Conservation (phyloP, 2,888 invertebrate genomes). For the Drosophila limbata region DNA sequence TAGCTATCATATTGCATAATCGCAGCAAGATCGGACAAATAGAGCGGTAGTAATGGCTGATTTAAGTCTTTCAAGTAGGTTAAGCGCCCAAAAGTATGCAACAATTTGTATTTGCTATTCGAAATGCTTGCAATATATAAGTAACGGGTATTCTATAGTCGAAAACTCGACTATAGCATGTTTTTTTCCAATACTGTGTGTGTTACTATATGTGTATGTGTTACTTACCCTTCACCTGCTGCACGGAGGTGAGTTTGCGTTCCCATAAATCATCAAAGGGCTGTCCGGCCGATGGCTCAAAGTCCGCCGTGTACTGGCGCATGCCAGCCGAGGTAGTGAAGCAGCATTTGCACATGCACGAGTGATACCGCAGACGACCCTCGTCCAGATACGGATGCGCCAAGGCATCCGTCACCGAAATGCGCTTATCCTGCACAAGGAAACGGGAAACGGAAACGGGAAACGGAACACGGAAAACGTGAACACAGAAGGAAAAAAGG, state of each 20-base stretch:
- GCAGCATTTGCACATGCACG: conserved; percentile 99
- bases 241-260: conserved; percentile 95
- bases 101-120: too few relatives aligned
- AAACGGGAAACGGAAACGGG: conserved; percentile 43
- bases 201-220: neutral
- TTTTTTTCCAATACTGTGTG: too few relatives aligned
- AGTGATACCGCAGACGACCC: conserved; percentile 98
- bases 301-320: conserved; percentile 96
- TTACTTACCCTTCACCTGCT: conserved; percentile 95
- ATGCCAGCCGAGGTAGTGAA: conserved; percentile 91
- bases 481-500: conserved; percentile 42
- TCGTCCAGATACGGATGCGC: conserved; percentile 99
- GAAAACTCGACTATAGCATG: too few relatives aligned
- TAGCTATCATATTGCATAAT: too few relatives aligned
- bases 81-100: too few relatives aligned
- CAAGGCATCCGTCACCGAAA: conserved; percentile 97
- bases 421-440: conserved; percentile 92
- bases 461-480: neutral
- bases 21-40: too few relatives aligned
- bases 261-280: conserved; percentile 99
- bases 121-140: too few relatives aligned
- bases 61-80: too few relatives aligned
- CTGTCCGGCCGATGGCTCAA: conserved; percentile 95
- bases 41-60: too few relatives aligned
- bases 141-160: too few relatives aligned